A percentile compares a stretch with the other conserved stretches of the same genome.
phyloP scores from a whole-genome alignment of 2,113 vertebrate genomes.

The Gavia stellata region DNA sequence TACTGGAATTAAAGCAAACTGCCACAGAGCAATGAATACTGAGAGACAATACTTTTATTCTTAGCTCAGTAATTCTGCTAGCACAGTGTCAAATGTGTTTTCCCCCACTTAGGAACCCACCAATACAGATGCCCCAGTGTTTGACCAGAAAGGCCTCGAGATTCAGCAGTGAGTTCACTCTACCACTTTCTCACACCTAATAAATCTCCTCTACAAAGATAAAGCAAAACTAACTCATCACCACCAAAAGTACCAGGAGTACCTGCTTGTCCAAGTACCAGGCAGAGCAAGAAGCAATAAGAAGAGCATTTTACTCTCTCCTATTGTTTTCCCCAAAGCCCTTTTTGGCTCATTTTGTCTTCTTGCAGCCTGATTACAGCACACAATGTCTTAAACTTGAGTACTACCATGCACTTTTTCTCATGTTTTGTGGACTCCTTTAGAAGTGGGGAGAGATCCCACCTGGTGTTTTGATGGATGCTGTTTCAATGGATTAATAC shows the following conservation, averaged over 20 bases:
- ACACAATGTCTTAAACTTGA: neutral
- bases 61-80: neutral
- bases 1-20: neutral
- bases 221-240: neutral
- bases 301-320: neutral
- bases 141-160: neutral
- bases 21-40: neutral
- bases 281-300: neutral
- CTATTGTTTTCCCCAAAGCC: neutral
- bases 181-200: neutral
- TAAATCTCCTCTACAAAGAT: neutral
- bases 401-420: neutral
- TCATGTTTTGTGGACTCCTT: neutral
- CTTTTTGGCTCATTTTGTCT: neutral
- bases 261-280: neutral
- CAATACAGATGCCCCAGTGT: neutral
- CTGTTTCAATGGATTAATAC: neutral
- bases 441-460: neutral
- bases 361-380: neutral
- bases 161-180: neutral
- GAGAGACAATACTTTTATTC: neutral
- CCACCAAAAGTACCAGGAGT: neutral
- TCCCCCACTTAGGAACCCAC: neutral
- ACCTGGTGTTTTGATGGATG: neutral
- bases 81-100: neutral